These are phyloP conservation scores for Amphiura filiformis DNA, from an alignment of 35 echinoderm and acorn worm genomes.

Conservation along the genomic window DNA sequence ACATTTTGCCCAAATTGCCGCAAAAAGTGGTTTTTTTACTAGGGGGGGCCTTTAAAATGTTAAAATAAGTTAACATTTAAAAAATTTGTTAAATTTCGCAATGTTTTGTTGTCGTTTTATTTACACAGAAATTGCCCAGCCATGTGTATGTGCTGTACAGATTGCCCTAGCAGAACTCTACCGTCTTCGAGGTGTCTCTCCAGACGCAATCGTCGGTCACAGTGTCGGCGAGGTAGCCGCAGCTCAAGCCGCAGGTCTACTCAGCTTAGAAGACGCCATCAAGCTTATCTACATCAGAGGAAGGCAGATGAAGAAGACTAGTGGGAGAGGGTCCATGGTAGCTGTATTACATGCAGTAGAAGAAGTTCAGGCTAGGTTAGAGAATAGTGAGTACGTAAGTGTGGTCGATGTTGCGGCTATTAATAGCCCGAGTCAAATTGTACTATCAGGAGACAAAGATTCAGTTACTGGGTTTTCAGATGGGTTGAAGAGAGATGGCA, in stretches of 20 bases:
- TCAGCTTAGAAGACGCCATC: conserved; percentile 81
- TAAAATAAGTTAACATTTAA: too few species aligned
- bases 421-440: conserved; percentile 92
- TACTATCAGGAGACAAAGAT: conserved; percentile 87
- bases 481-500: conserved; percentile 54
- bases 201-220: conserved; percentile 87
- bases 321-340: conserved; percentile 82
- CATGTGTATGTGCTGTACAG: conserved; percentile 85
- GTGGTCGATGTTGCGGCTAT: conserved; percentile 88
- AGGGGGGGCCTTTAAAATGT: too few species aligned
- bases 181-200: conserved; percentile 71
- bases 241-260: conserved; percentile 79
- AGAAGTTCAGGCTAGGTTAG: conserved; percentile 68
- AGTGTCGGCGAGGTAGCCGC: conserved; percentile 97
- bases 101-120: too few species aligned
- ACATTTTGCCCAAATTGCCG: too few species aligned
- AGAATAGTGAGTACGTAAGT: conserved; percentile 82
- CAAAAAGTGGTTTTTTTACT: too few species aligned
- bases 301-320: conserved; percentile 80
- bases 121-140: conserved; percentile 92
- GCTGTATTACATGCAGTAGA: conserved; percentile 84
- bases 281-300: conserved; percentile 89
- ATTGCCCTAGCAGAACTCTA: conserved; percentile 90
- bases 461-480: conserved; percentile 66
- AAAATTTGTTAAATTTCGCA: too few species aligned